phyloP scores from a whole-genome alignment of 2,888 invertebrate species.

The Acronicta psi region DNA sequence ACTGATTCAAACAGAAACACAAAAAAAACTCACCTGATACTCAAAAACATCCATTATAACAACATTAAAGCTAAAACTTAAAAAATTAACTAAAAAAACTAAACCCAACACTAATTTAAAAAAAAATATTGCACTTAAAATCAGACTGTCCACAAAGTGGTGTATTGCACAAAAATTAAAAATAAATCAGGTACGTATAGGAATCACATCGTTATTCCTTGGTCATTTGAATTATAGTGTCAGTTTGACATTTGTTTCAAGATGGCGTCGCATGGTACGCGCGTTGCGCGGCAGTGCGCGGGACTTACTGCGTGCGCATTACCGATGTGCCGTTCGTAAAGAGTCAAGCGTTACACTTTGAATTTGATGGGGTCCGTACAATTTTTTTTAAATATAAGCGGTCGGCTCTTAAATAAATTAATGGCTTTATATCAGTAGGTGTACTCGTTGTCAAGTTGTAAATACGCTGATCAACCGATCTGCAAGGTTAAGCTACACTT shows the following conservation, averaged over 20 bases:
- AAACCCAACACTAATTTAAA: slow-evolving; percentile 60
- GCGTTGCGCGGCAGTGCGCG: slow-evolving; percentile 66
- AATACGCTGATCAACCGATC: too few relatives aligned
- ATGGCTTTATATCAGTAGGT: too few relatives aligned
- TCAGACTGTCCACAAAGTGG: slow-evolving; percentile 83
- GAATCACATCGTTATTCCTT: slow-evolving; percentile 54
- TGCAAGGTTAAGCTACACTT: too few relatives aligned
- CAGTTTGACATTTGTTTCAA: slow-evolving; percentile 58
- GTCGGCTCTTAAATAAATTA: background rate
- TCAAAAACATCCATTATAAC: slow-evolving; percentile 83
- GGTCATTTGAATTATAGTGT: slow-evolving; percentile 45
- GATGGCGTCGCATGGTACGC: slow-evolving; percentile 66
- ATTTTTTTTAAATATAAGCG: slow-evolving; percentile 1
- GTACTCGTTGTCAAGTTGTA: too few relatives aligned
- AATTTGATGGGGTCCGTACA: slow-evolving; percentile 34
- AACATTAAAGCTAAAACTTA: slow-evolving; percentile 53
- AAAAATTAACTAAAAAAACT: slow-evolving; percentile 54
- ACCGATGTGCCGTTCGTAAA: slow-evolving; percentile 59
- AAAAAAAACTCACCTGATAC: slow-evolving; percentile 78
- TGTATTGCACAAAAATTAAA: slow-evolving; percentile 78
- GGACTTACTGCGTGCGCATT: slow-evolving; percentile 58
- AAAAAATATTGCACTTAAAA: slow-evolving; percentile 76
- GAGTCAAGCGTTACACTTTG: slow-evolving; percentile 43
- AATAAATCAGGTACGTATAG: slow-evolving; percentile 73
- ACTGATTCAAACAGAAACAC: slow-evolving; percentile 15